Evolutionary conservation across 1,140 invertebrate genomes (phyloP).

Genomic region (Scaptomyza graminum): DNA sequence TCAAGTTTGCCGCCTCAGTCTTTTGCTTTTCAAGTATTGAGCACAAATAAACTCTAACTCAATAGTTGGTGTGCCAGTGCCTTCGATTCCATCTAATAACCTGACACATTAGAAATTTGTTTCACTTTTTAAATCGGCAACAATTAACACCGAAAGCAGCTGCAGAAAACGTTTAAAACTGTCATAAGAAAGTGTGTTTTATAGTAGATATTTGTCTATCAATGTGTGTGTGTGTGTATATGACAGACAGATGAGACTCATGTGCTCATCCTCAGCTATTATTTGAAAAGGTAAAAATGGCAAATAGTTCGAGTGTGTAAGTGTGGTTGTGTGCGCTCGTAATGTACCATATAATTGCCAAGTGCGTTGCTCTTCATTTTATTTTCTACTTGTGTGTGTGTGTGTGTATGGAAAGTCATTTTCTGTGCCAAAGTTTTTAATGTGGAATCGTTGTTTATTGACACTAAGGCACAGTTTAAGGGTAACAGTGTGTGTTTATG

Average conservation of each 20-base stretch:
- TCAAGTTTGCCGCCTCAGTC: constrained; percentile 47
- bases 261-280: constrained; percentile 55
- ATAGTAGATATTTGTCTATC: constrained; percentile 12
- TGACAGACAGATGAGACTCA: constrained; percentile 28
- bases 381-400: background rate
- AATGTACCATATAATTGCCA: constrained; percentile 81
- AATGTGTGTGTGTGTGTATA: constrained; percentile 1
- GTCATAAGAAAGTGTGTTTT: constrained; percentile 67
- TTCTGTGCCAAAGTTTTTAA: constrained; percentile 79
- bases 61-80: constrained; percentile 43
- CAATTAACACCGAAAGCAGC: constrained; percentile 61
- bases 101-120: constrained; percentile 77
- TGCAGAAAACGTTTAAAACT: constrained; percentile 55
- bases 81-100: constrained; percentile 68
- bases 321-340: constrained; percentile 21
- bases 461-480: constrained; percentile 78
- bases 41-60: constrained; percentile 28
- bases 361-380: constrained; percentile 60
- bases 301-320: constrained; percentile 18
- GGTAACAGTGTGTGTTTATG: constrained; percentile 6
- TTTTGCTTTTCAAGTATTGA: constrained; percentile 36
- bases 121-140: constrained; percentile 76
- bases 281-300: constrained; percentile 52
- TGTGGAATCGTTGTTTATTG: constrained; percentile 64
- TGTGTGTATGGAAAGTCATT: constrained; percentile 71